Evolutionary conservation across 2,797 vertebrate genomes (phyloP).

Genomic region (Otolemur crassicaudatus): DNA sequence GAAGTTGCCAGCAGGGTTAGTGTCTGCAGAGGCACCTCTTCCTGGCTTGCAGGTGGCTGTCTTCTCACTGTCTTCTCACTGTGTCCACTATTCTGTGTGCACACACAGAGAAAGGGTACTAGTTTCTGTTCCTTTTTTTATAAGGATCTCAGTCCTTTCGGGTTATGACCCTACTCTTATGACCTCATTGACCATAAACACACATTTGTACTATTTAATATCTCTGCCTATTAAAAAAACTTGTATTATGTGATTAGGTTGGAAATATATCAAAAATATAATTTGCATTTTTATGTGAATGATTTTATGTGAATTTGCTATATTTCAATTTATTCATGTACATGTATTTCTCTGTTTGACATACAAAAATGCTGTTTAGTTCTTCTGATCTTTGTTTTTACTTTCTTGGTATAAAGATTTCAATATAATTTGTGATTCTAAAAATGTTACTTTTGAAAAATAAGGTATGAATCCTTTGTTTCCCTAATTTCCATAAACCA

Average conservation of each 20-base stretch:
- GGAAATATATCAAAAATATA: no score
- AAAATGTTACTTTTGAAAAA: conserved; percentile 84
- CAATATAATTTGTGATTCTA: conserved; percentile 83
- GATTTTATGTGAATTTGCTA: no score
- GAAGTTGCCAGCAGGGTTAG: not conserved
- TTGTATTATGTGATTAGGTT: no score
- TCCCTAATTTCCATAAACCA: conserved; percentile 81
- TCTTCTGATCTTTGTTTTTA: no score
- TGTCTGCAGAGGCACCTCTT: not conserved
- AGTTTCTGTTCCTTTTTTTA: not conserved
- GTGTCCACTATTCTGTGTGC: not conserved
- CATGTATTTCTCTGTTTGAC: no score
- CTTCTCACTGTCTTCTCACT: not conserved
- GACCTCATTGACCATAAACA: conserved; percentile 75
- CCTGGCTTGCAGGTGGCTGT: not conserved
- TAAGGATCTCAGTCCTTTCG: not conserved
- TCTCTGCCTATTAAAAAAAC: conserved; percentile 84
- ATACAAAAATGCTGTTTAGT: no score
- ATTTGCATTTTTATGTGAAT: no score
- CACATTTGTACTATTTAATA: conserved; percentile 85
- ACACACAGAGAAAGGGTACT: not conserved
- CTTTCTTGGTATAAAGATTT: no score
- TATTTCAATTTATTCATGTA: no score
- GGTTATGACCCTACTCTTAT: not conserved
- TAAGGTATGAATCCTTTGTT: conserved; percentile 72